These are phyloP conservation scores for Physella acuta DNA, from an alignment of 1,140 invertebrate species.

Conservation along the genomic window DNA sequence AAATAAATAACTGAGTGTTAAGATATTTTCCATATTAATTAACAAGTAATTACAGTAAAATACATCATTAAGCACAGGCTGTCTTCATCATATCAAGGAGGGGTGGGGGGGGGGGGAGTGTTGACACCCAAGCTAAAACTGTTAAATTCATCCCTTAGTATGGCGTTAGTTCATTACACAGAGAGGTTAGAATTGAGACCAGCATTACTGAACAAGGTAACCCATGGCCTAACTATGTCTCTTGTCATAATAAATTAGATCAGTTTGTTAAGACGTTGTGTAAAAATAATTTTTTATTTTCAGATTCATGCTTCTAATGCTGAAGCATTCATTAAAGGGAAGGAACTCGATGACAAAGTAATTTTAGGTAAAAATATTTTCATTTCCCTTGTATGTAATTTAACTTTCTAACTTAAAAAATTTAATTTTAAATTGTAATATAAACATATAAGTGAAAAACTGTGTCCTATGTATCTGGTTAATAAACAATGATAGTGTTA, in stretches of 20 bases:
- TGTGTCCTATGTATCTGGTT: background rate
- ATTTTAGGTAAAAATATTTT: constrained; percentile 1
- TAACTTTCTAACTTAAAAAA: background rate
- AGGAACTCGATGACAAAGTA: constrained; percentile 36
- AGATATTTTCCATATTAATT: background rate
- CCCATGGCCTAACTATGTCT: no score
- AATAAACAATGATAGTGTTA: constrained; percentile 29
- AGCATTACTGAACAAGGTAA: no score
- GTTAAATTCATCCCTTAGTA: no score
- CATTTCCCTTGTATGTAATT: background rate
- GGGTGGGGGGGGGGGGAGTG: no score
- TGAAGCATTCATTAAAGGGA: constrained; percentile 69
- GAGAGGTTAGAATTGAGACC: no score
- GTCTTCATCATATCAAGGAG: no score
- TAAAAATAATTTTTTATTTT: background rate
- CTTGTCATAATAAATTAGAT: background rate
- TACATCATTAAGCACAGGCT: background rate
- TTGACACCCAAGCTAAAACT: no score
- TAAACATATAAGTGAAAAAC: background rate
- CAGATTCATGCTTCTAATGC: constrained; percentile 70
- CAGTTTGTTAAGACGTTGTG: background rate
- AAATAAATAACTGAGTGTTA: no score
- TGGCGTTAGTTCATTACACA: no score
- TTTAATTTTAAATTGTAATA: background rate
- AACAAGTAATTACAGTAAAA: background rate